Evolutionary conservation across 2,888 invertebrate genomes (phyloP).

Genomic region (Uloborus plumipes): DNA sequence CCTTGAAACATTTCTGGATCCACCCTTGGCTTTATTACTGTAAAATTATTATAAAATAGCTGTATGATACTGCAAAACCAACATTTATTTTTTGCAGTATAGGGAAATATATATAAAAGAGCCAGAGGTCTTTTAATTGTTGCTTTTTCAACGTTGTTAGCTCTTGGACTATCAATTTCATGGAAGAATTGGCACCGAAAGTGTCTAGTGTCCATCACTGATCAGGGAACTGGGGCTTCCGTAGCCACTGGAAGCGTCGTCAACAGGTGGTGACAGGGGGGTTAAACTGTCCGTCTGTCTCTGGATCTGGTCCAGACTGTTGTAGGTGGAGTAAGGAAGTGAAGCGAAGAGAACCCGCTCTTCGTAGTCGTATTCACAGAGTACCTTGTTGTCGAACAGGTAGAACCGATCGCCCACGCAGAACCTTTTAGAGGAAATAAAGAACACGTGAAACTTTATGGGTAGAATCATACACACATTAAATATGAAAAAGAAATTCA

Average conservation of each 20-base stretch:
- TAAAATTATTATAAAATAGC: too few relatives aligned
- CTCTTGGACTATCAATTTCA: too few relatives aligned
- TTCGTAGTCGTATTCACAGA: constrained; percentile 94
- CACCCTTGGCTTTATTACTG: too few relatives aligned
- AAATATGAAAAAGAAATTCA: too few relatives aligned
- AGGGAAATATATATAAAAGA: too few relatives aligned
- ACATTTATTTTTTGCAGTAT: too few relatives aligned
- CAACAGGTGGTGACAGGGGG: constrained; percentile 70
- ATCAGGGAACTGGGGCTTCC: constrained; percentile 82
- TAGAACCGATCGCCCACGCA: constrained; percentile 94
- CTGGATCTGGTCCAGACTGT: constrained; percentile 71
- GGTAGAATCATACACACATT: too few relatives aligned
- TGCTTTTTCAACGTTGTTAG: too few relatives aligned
- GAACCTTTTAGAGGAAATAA: constrained; percentile 78
- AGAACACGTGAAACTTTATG: background rate
- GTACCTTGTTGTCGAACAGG: constrained; percentile 91
- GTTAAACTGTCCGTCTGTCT: constrained; percentile 71
- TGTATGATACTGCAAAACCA: too few relatives aligned
- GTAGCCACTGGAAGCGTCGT: constrained; percentile 84
- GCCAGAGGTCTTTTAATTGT: too few relatives aligned
- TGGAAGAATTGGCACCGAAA: background rate
- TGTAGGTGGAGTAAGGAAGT: constrained; percentile 69
- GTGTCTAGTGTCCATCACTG: constrained; percentile 66
- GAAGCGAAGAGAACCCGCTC: constrained; percentile 81
- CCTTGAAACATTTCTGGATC: too few relatives aligned